Percentiles rank a stretch among this genome's conserved stretches.
Conservation (phyloP, 2,888 invertebrate genomes). For the Meteorus cinctellus region DNA sequence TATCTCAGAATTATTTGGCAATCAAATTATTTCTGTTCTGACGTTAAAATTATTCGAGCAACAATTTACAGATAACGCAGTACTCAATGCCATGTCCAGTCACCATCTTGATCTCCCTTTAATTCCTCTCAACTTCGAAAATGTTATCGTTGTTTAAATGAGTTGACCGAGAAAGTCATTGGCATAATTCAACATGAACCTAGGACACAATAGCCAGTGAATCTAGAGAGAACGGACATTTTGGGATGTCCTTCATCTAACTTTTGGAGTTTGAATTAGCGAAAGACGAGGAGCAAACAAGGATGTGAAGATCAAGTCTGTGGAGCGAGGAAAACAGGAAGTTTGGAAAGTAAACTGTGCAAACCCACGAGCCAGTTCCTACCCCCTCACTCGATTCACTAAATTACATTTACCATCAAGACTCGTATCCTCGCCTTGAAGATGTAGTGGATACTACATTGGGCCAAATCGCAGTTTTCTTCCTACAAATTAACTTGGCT, state of each 20-base stretch:
- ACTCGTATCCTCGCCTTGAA: not conserved
- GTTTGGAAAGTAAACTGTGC: slow-evolving; percentile 27
- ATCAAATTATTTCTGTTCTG: too few species aligned
- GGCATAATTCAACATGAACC: not conserved
- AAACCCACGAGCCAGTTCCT: slow-evolving; percentile 22
- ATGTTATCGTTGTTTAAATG: not conserved
- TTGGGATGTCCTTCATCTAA: not conserved
- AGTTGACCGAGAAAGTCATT: not conserved
- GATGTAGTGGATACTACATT: not conserved
- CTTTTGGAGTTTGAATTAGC: not conserved
- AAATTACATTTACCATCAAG: slow-evolving; percentile 20
- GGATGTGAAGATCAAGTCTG: not conserved
- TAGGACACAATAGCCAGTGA: not conserved
- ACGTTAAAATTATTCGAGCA: too few species aligned
- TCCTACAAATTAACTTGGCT: slow-evolving; percentile 4
- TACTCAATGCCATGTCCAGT: too few species aligned
- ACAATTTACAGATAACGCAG: too few species aligned
- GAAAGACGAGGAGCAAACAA: not conserved
- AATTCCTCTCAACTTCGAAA: not conserved
- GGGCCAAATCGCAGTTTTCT: not conserved
- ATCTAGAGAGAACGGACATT: not conserved
- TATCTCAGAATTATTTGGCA: too few species aligned
- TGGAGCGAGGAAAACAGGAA: slow-evolving; percentile 3
- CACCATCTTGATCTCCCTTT: too few species aligned
- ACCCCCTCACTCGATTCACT: slow-evolving; percentile 4